Conservation (phyloP, 2,888 invertebrate genomes). For the Acleris holmiana region DNA sequence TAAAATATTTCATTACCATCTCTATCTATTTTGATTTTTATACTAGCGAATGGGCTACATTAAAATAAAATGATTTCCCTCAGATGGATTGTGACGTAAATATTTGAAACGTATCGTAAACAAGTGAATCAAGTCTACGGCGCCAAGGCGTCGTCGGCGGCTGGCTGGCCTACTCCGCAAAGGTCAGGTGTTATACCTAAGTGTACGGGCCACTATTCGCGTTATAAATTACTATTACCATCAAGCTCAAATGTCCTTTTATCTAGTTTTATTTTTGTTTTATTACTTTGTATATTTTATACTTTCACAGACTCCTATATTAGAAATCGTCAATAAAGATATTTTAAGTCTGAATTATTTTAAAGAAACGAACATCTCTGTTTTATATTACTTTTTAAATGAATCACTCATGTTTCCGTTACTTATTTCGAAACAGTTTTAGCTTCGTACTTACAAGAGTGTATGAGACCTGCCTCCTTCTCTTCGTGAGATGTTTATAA, state of each 20-base stretch:
- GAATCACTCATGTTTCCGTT: slow-evolving; percentile 18
- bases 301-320: slow-evolving; percentile 17
- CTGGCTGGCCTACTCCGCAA: no score
- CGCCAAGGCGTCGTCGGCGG: not conserved
- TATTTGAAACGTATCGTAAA: no score
- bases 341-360: slow-evolving; percentile 45
- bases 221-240: slow-evolving; percentile 6
- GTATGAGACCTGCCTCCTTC: slow-evolving; percentile 59
- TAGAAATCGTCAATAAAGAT: slow-evolving; percentile 8
- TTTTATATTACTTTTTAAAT: slow-evolving; percentile 9
- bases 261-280: slow-evolving; percentile 30
- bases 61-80: no score
- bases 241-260: slow-evolving; percentile 33
- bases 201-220: slow-evolving; percentile 17
- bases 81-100: no score
- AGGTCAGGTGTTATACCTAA: no score
- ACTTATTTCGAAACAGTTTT: slow-evolving; percentile 44
- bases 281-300: slow-evolving; percentile 45
- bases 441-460: slow-evolving; percentile 58
- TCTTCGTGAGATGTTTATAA: slow-evolving; percentile 52
- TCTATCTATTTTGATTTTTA: no score
- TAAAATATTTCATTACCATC: no score
- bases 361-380: slow-evolving; percentile 31
- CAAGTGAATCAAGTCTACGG: no score
- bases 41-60: no score